Base-by-base conservation (phyloP, 2,888 invertebrate species). In the Nyleta sp. region DNA sequence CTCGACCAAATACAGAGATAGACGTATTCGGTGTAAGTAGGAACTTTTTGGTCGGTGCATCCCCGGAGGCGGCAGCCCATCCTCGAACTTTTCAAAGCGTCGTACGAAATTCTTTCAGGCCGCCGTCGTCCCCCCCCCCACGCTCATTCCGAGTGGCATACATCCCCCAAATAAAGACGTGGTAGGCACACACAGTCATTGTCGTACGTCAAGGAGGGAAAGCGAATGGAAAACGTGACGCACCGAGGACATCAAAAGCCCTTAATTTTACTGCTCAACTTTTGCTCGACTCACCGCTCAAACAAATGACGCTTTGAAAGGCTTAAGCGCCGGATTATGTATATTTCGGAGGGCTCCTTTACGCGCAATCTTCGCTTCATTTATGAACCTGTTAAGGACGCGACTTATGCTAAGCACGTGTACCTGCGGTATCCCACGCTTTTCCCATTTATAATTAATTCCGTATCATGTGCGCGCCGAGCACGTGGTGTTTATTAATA, bases 371-470 rank as follows among this genome's bases (percentile, higher is more conserved):
- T 65, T 73, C 64, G 50, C 57, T 73, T 50, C 48, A 65, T 57
- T 73, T 65, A 57, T 65, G 64, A 48, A 57, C 64, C 57, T 59
- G 65, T 65, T 73, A 73, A 65, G 50, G 48, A 59, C n/a, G 44
- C 59, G 44, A 73, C 35, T 72, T 72, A 72, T 62, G 71, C 71
- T 72, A 72, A 65, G 57, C 73, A 65, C 65, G 73, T 59, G 65
- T 65, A 65, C 59, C 24, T 62, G 65, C 52, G 73, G 65, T 50
- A 35, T 65, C 44, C 57, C 65, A 65, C 52, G 65, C 62, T 73
- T 59, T 42, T 44, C 42, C 35, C 44, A 22, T 24, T 52, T 52
- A 57, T 59, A 65, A 73, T 73, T 73, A 73, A 73, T 73, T 73
- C 65, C 2, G 42, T 44, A 73, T 50, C 73, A 73, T 73, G 59